phyloP scores from a whole-genome alignment of 1,140 invertebrate genomes.

The Choristoneura fumiferana region DNA sequence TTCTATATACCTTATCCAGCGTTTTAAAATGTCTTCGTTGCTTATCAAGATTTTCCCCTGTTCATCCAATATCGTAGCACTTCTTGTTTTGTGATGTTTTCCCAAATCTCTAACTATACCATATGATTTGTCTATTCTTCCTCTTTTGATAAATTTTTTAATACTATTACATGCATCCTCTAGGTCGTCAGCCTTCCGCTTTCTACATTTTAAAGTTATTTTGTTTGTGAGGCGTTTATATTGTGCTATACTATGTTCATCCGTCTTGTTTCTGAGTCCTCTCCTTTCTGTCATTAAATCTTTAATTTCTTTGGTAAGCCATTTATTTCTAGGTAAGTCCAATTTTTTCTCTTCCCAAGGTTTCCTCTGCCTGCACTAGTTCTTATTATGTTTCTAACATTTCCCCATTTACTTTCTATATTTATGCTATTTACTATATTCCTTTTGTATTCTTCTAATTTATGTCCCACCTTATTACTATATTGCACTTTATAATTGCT shows the following conservation, averaged over 20 bases:
- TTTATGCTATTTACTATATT: background rate
- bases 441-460: background rate
- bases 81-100: background rate
- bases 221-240: background rate
- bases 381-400: background rate
- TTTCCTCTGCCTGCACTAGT: background rate
- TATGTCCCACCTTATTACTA: too few species aligned
- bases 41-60: background rate
- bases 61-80: background rate
- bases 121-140: slow-evolving; percentile 1
- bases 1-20: background rate
- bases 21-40: background rate
- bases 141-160: background rate
- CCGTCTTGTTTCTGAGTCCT: background rate
- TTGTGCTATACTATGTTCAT: background rate
- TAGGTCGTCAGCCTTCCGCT: background rate
- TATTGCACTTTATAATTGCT: too few species aligned
- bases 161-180: background rate
- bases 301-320: slow-evolving; percentile 6
- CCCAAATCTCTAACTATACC: background rate
- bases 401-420: slow-evolving; percentile 3
- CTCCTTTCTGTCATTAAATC: background rate
- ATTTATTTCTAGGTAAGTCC: background rate
- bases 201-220: slow-evolving; percentile 1
- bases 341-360: background rate